phyloP scores from a whole-genome alignment of 1,140 invertebrate genomes.

The Holcopasites calliopsidis region DNA sequence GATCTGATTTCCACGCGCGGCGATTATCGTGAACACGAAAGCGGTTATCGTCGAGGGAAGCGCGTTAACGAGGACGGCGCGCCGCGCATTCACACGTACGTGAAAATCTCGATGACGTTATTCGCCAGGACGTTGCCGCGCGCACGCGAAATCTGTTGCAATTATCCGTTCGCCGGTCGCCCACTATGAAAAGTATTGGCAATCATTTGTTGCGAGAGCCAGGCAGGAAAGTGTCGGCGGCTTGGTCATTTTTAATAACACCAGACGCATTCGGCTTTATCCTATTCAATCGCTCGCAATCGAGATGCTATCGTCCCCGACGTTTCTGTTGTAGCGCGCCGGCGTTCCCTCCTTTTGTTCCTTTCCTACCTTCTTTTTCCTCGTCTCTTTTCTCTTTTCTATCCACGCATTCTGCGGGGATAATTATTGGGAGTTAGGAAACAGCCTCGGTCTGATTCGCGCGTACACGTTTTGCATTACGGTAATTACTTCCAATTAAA shows the following conservation, averaged over 20 bases:
- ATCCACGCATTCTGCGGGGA: conserved; percentile 9
- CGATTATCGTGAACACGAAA: background rate
- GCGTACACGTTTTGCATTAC: conserved; percentile 8
- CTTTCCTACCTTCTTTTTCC: background rate
- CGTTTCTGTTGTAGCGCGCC: background rate
- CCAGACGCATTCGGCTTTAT: conserved; percentile 13
- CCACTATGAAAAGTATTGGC: conserved; percentile 52
- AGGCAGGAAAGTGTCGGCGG: conserved; percentile 58
- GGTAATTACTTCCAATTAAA: conserved; percentile 37
- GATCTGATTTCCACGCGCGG: background rate
- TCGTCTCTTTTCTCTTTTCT: background rate
- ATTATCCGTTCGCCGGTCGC: conserved; percentile 45
- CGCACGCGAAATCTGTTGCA: conserved; percentile 49
- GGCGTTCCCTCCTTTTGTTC: background rate
- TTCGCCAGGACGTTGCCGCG: background rate
- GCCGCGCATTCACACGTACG: conserved; percentile 20
- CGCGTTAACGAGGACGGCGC: conserved; percentile 16
- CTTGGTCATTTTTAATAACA: background rate
- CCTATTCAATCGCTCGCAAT: background rate
- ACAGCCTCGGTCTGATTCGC: conserved; percentile 44
- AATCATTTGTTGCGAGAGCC: conserved; percentile 58
- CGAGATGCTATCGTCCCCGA: conserved; percentile 9
- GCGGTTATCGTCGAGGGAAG: background rate
- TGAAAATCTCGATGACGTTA: conserved; percentile 42
- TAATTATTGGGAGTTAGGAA: conserved; percentile 44